Evolutionary conservation across 2,113 vertebrate species (phyloP).

Genomic region (Hyperopisus bebe): DNA sequence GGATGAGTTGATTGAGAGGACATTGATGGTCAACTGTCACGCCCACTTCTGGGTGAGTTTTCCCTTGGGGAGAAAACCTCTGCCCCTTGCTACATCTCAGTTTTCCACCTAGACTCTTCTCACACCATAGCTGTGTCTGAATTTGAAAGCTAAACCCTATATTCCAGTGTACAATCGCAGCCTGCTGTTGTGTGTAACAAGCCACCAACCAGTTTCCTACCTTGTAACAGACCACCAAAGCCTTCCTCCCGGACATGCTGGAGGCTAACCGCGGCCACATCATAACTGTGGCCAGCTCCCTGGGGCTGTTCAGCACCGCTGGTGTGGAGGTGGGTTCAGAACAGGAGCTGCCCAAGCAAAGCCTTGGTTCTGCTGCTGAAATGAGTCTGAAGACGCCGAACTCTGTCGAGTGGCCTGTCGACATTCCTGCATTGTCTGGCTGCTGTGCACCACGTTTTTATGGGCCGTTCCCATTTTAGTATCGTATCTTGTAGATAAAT

Average conservation of each 20-base stretch:
- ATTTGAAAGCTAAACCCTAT: not conserved
- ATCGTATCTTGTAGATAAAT: not conserved
- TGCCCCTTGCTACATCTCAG: not conserved
- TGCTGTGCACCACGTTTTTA: not conserved
- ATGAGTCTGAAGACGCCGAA: not conserved
- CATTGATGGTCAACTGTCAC: conserved; percentile 87
- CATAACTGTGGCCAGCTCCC: conserved; percentile 79
- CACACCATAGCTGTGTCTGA: not conserved
- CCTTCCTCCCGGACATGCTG: conserved; percentile 83
- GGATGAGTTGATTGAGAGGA: conserved; percentile 81
- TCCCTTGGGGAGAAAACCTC: not conserved
- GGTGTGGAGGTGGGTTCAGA: conserved; percentile 74
- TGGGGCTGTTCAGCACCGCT: conserved; percentile 79
- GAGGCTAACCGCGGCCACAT: conserved; percentile 81
- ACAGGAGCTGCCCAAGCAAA: not conserved
- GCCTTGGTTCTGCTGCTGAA: not conserved
- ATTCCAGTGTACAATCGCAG: not conserved
- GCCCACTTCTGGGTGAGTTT: conserved; percentile 81
- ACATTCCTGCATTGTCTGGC: not conserved
- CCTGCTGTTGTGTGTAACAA: not conserved
- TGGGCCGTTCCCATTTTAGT: not conserved
- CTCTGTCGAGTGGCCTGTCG: not conserved
- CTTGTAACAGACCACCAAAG: conserved; percentile 72
- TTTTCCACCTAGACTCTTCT: not conserved
- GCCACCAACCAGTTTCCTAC: not conserved